These are phyloP conservation scores for Chaitophorus viminalis DNA, from an alignment of 2,888 invertebrate species.

Conservation along the genomic window DNA sequence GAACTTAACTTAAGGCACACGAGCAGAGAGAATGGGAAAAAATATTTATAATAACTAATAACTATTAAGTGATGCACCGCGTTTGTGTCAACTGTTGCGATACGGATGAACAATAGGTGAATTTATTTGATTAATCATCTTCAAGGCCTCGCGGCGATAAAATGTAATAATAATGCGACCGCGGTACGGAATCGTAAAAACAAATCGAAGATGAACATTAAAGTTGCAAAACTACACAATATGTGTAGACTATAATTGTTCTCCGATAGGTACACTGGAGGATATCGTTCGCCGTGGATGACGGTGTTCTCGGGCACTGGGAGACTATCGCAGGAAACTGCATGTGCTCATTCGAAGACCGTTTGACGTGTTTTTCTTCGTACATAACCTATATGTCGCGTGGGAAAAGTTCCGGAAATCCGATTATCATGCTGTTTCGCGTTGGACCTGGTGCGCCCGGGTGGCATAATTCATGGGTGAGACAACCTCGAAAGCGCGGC, in stretches of 20 bases:
- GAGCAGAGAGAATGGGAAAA: background rate
- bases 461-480: background rate
- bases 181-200: background rate
- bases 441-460: background rate
- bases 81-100: background rate
- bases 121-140: constrained; percentile 32
- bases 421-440: background rate
- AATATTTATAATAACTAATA: constrained; percentile 7
- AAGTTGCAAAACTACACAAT: background rate
- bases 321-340: no score
- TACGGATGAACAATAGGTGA: constrained; percentile 21
- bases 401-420: background rate
- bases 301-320: no score
- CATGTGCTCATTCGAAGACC: no score
- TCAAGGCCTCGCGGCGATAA: constrained; percentile 20
- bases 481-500: background rate
- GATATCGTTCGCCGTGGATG: background rate
- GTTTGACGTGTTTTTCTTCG: background rate
- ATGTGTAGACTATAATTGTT: no score
- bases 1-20: no score
- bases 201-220: background rate
- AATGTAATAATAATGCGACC: background rate
- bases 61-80: background rate
- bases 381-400: background rate
- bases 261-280: background rate